phyloP scores from a whole-genome alignment of 2,888 invertebrate species.

The Mesochorus sp. region DNA sequence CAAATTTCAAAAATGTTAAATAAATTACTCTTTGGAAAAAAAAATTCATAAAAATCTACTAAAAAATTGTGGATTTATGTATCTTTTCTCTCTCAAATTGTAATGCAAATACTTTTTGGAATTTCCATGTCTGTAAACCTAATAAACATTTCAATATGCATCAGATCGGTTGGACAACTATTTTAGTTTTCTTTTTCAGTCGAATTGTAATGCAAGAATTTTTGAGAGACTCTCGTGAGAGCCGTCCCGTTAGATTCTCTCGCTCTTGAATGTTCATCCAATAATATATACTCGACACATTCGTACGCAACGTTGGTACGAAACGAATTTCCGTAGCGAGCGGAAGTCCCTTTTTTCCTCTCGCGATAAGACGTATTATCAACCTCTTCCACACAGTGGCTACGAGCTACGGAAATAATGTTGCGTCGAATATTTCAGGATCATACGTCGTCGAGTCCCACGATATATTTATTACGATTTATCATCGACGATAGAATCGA shows the following conservation, averaged over 20 bases:
- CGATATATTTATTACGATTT: neutral
- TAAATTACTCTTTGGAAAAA: too few species aligned
- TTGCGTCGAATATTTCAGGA: slow-evolving; percentile 6
- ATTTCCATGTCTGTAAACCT: too few species aligned
- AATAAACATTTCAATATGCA: too few species aligned
- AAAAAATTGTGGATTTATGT: neutral
- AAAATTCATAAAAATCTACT: neutral
- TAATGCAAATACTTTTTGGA: too few species aligned
- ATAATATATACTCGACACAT: slow-evolving; percentile 5
- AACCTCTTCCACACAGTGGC: slow-evolving; percentile 52
- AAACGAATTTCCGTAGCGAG: slow-evolving; percentile 58
- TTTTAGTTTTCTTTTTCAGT: too few species aligned
- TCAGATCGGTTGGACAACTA: too few species aligned
- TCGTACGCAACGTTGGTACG: slow-evolving; percentile 58
- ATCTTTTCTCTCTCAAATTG: slow-evolving; percentile 4
- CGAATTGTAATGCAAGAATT: too few species aligned
- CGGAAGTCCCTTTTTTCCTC: slow-evolving; percentile 76
- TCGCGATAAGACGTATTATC: slow-evolving; percentile 72
- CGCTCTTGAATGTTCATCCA: neutral
- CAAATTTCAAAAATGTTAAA: too few species aligned
- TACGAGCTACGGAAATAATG: slow-evolving; percentile 48
- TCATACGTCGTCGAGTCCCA: neutral
- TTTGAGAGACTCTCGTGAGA: too few species aligned
- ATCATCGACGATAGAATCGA: neutral
- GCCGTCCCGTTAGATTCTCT: too few species aligned